Base-by-base conservation (phyloP, 2,113 vertebrate species). In the Polypterus senegalus region DNA sequence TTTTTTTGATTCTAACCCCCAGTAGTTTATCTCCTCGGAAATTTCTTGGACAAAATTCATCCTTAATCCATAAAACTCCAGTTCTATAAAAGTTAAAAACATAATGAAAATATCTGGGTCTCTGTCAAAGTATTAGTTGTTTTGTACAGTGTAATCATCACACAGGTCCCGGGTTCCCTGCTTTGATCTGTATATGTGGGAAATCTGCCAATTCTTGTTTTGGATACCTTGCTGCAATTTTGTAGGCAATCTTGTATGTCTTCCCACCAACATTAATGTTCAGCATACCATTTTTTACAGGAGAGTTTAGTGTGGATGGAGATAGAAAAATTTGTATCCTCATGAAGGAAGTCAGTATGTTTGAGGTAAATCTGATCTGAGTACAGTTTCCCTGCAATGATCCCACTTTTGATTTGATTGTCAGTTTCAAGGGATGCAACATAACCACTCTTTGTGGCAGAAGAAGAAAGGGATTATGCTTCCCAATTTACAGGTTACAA, bases 11-110 rank as follows among this genome's bases (percentile, higher is more conserved):
- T 9, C 90, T 83, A 58, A 98, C 0, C 94, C 94, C 95, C 95
- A 98, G 73, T 97, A 98, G 74, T 90, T 92, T 77, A 98, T 84
- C 74, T 98, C 95, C 72, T 98, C 92, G 75, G 71, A 94, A 97
- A 71, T 86, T 80, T 4, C 86, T 80, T 0, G 94, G 92, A 56
- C 95, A 98, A 69, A 93, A 63, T 76, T 92, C 92, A 0, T 93
- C 88, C 5, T 82, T 83, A 65, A 98, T 89, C 67, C 80, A 86
- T 27, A 27, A 27, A 73, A 63, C 66, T 3, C 71, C 70, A 5
- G 71, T 90, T 57, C 81, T 74, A 27, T 97, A 97, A 79, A 97
- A 98, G 67, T 90, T 94, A 73, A 93, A 96, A 60, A 98, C 81
- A 61, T 88, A 82, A 74, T 94, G 93, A 83, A 98, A 61, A 97